These are phyloP conservation scores for Monopis laevigella DNA, from an alignment of 2,888 invertebrate genomes.

Conservation along the genomic window DNA sequence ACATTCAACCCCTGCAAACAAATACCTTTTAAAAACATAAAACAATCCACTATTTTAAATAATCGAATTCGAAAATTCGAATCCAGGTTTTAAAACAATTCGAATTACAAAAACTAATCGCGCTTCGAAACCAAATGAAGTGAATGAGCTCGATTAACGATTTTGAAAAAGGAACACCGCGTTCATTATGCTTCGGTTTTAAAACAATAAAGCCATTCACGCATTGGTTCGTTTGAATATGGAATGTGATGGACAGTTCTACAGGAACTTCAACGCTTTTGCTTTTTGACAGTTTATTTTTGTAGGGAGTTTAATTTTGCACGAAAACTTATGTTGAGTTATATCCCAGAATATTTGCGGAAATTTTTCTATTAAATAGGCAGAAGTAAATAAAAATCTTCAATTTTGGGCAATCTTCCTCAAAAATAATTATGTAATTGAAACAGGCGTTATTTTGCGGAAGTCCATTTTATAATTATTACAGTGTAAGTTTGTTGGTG, in stretches of 20 bases:
- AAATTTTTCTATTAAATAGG: too few species aligned
- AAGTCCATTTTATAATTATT: too few species aligned
- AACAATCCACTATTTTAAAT: constrained; percentile 29
- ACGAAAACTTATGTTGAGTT: constrained; percentile 34
- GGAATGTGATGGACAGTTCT: constrained; percentile 53
- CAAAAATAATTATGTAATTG: too few species aligned
- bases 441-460: too few species aligned
- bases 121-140: constrained; percentile 47
- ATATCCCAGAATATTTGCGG: too few species aligned
- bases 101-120: constrained; percentile 29
- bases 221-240: constrained; percentile 51
- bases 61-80: constrained; percentile 46
- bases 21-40: constrained; percentile 21
- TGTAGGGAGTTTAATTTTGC: constrained; percentile 29
- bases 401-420: too few species aligned
- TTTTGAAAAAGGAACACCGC: constrained; percentile 41
- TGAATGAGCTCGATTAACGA: constrained; percentile 60
- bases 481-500: too few species aligned
- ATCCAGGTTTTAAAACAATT: constrained; percentile 35
- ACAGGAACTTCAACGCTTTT: constrained; percentile 23
- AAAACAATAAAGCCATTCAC: constrained; percentile 60
- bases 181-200: constrained; percentile 53
- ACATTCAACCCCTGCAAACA: constrained; percentile 31
- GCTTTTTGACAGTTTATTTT: constrained; percentile 50
- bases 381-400: too few species aligned